These are phyloP conservation scores for Argyresthia goedartella DNA, from an alignment of 2,888 invertebrate genomes.

Conservation along the genomic window DNA sequence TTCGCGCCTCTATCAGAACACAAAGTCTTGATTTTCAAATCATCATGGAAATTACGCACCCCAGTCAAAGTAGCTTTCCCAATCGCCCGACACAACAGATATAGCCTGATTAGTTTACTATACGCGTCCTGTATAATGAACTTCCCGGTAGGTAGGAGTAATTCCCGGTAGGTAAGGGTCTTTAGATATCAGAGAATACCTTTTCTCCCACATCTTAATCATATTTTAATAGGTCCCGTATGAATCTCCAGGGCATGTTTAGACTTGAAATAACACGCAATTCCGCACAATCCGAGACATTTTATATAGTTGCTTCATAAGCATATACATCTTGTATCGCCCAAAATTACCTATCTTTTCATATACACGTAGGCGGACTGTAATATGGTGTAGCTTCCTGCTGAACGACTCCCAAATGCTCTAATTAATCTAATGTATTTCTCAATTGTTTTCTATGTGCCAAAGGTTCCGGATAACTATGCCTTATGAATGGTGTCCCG, in stretches of 20 bases:
- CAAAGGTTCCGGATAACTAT: no score
- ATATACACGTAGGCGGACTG: no score
- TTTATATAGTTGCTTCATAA: background rate
- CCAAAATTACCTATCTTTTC: no score
- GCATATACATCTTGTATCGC: no score
- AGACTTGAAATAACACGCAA: conserved; percentile 8
- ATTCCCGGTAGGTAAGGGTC: conserved; percentile 7
- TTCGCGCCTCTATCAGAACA: background rate
- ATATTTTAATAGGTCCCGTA: no score
- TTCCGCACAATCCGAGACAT: conserved; percentile 1
- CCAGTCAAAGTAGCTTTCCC: background rate
- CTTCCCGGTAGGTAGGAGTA: conserved; percentile 3
- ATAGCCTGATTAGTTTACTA: conserved; percentile 1
- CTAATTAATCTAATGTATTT: no score
- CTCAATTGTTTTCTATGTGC: no score
- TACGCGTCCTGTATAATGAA: conserved; percentile 2
- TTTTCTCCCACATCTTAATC: conserved; percentile 6
- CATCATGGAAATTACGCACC: background rate
- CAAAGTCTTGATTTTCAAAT: no score
- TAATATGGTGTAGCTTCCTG: no score
- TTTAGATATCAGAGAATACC: conserved; percentile 1
- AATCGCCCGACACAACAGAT: background rate
- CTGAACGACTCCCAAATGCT: no score
- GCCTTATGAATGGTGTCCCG: no score
- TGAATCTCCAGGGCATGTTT: no score